phyloP scores from a whole-genome alignment of 2,797 vertebrate species.

The Phrynocephalus guinanensis region DNA sequence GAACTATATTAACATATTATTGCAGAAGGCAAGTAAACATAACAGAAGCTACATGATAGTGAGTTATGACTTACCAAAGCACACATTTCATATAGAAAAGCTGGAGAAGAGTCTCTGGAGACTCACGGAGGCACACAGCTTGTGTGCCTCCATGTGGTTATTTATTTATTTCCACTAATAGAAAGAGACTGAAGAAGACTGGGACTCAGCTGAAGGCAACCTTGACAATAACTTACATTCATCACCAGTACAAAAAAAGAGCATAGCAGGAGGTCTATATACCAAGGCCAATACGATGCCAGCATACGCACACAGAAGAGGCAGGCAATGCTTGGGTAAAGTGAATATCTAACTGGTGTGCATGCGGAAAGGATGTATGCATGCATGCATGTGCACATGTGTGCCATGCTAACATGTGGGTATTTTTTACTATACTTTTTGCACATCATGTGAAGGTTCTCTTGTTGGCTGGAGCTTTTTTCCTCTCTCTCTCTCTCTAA shows the following conservation, averaged over 20 bases:
- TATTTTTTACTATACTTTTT: neutral
- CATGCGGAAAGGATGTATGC: neutral
- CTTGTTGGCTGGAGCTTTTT: neutral
- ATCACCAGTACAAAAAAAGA: constrained; percentile 11
- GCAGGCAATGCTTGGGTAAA: neutral
- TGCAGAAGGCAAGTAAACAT: constrained; percentile 46
- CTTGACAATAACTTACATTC: constrained; percentile 40
- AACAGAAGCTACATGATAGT: constrained; percentile 26
- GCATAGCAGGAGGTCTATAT: constrained; percentile 23
- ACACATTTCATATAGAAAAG: constrained; percentile 39
- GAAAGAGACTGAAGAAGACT: constrained; percentile 21
- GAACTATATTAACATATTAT: constrained; percentile 37
- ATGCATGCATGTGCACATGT: neutral
- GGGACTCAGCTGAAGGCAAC: constrained; percentile 30
- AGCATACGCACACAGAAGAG: neutral
- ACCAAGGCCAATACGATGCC: neutral
- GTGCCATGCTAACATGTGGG: neutral
- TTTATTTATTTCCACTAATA: constrained; percentile 48
- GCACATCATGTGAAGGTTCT: neutral
- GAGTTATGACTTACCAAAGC: constrained; percentile 31
- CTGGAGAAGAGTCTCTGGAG: constrained; percentile 24
- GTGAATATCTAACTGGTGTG: too few relatives aligned
- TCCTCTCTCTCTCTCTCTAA: neutral
- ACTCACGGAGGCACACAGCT: neutral
- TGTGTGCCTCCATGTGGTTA: neutral